Conservation (phyloP, 2,113 vertebrate genomes). For the Steatornis caripensis region DNA sequence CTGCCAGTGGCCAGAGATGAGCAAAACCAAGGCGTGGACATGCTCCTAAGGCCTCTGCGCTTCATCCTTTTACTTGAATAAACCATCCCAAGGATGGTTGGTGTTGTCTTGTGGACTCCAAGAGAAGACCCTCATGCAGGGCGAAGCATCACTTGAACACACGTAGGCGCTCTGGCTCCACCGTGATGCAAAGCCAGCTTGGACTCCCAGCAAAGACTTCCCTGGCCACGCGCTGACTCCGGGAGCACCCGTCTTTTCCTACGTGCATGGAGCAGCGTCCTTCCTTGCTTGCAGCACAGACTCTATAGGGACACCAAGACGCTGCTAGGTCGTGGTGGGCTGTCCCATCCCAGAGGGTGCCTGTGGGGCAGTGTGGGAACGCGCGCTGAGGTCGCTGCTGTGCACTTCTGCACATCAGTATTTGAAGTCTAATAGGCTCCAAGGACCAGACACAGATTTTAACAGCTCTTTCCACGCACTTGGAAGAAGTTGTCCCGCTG, state of each 20-base stretch:
- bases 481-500: neutral
- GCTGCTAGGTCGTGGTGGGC: neutral
- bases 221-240: accelerated
- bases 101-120: neutral
- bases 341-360: neutral
- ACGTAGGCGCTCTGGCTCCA: neutral
- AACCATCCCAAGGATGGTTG: neutral
- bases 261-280: accelerated
- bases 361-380: neutral
- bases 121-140: neutral
- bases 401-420: neutral
- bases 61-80: neutral
- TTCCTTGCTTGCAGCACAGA: neutral
- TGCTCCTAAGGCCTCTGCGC: accelerated
- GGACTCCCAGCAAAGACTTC: neutral
- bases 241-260: neutral
- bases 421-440: neutral
- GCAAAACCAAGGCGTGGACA: accelerated
- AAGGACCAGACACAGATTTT: neutral
- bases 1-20: neutral
- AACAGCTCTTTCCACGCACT: neutral
- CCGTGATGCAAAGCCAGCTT: neutral
- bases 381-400: accelerated
- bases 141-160: neutral
- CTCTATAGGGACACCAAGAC: neutral